Conservation (phyloP, 2,113 vertebrate species). For the Thymallus thymallus region DNA sequence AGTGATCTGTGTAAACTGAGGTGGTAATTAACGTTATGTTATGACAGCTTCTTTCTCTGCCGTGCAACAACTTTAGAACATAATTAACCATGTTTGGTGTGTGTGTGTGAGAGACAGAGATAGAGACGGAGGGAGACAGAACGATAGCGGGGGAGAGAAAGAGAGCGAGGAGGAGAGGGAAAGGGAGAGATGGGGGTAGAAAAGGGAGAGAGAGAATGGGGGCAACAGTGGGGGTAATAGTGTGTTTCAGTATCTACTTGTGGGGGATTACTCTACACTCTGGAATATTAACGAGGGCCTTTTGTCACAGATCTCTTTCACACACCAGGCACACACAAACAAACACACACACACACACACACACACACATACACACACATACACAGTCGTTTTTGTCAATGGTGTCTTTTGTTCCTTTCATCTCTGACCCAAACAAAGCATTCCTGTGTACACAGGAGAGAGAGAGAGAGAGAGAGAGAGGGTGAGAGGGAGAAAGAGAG, state of each 20-base stretch:
- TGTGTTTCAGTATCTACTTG: constrained; percentile 12
- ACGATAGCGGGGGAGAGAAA: constrained; percentile 1
- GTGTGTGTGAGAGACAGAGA: neutral
- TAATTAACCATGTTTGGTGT: neutral
- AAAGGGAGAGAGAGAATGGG: neutral
- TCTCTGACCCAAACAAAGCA: constrained; percentile 71
- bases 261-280: constrained; percentile 55
- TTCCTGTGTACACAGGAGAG: constrained; percentile 68
- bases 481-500: constrained; percentile 8
- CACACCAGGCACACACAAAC: constrained; percentile 8
- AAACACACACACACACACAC: constrained; percentile 15
- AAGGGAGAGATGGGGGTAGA: neutral
- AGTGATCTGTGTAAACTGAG: too few relatives aligned
- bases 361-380: constrained; percentile 4
- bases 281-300: constrained; percentile 68
- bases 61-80: too few relatives aligned
- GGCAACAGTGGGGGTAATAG: constrained; percentile 1
- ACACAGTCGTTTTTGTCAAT: constrained; percentile 69
- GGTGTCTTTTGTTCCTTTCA: constrained; percentile 74
- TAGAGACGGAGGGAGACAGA: neutral
- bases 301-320: constrained; percentile 64
- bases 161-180: constrained; percentile 6
- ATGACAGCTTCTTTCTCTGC: too few relatives aligned
- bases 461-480: constrained; percentile 4
- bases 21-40: too few relatives aligned